Conservation (phyloP, 2,888 invertebrate genomes). For the Dascillus cervinus region DNA sequence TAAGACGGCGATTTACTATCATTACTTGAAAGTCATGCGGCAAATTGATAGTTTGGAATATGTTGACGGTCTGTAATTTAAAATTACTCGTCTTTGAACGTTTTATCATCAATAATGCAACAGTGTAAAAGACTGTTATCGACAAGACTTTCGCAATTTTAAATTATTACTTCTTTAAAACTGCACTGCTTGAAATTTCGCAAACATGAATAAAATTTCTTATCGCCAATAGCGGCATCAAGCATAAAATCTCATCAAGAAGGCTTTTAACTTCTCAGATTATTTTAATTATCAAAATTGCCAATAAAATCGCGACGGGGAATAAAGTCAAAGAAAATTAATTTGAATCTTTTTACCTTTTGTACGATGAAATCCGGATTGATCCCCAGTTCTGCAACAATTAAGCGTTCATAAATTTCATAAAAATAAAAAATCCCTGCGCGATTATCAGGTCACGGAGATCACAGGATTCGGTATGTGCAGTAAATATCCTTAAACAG, state of each 20-base stretch:
- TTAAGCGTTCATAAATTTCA: slow-evolving; percentile 6
- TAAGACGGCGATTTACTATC: no score
- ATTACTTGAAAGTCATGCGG: no score
- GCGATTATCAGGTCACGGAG: slow-evolving; percentile 14
- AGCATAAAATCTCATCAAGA: slow-evolving; percentile 17
- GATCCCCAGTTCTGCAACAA: slow-evolving; percentile 28
- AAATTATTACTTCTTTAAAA: no score
- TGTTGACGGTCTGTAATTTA: no score
- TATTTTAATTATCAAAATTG: slow-evolving; percentile 16
- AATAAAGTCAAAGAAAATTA: slow-evolving; percentile 2
- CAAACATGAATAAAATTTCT: no score
- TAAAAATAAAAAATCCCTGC: slow-evolving; percentile 4
- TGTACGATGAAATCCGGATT: slow-evolving; percentile 29
- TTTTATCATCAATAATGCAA: no score
- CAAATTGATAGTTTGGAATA: no score
- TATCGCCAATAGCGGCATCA: slow-evolving; percentile 17
- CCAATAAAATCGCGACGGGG: slow-evolving; percentile 10
- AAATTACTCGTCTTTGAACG: no score
- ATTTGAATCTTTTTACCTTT: slow-evolving; percentile 21
- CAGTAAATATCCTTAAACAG: slow-evolving; percentile 22
- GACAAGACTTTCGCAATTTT: no score
- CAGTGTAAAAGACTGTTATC: no score
- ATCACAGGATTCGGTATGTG: slow-evolving; percentile 7
- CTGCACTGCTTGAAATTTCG: no score
- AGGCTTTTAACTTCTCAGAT: slow-evolving; percentile 15